A percentile compares a stretch with the other conserved stretches of the same genome.
Conservation (phyloP, 2,797 vertebrate species). For the Propithecus deckenii region DNA sequence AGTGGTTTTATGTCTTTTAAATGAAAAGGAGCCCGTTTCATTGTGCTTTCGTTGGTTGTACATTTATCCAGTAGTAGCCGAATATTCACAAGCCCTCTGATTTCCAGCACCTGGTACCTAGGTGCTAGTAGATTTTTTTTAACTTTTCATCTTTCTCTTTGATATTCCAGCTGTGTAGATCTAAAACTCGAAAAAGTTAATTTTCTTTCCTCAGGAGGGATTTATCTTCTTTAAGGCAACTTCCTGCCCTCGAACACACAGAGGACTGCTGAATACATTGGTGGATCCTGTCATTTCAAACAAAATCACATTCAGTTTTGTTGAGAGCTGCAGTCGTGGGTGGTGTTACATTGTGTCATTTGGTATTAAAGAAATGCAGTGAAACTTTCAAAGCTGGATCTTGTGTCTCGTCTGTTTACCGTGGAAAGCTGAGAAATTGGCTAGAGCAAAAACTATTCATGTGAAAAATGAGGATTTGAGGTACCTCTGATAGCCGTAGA, state of each 20-base stretch:
- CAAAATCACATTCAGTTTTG: not conserved
- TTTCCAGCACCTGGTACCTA: not conserved
- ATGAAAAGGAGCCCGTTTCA: not conserved
- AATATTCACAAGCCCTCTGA: not conserved
- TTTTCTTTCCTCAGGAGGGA: not conserved
- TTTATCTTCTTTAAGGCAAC: not conserved
- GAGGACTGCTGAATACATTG: not conserved
- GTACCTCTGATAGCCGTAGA: too few species aligned
- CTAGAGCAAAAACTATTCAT: not conserved
- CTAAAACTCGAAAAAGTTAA: not conserved
- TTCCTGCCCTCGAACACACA: not conserved
- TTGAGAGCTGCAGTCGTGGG: not conserved
- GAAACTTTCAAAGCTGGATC: not conserved
- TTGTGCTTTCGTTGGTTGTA: not conserved
- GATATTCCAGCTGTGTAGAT: not conserved
- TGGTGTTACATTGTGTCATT: not conserved
- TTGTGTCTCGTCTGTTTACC: not conserved
- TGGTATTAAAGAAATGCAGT: not conserved
- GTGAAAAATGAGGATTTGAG: not conserved
- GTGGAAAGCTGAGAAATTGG: not conserved
- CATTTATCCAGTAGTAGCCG: not conserved
- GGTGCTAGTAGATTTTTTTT: not conserved
- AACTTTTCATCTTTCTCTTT: not conserved
- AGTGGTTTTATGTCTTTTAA: not conserved
- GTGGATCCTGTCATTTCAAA: constrained; percentile 8